Evolutionary conservation across 2,888 invertebrate genomes (phyloP).

Genomic region (Mesopsocus fuscifrons): DNA sequence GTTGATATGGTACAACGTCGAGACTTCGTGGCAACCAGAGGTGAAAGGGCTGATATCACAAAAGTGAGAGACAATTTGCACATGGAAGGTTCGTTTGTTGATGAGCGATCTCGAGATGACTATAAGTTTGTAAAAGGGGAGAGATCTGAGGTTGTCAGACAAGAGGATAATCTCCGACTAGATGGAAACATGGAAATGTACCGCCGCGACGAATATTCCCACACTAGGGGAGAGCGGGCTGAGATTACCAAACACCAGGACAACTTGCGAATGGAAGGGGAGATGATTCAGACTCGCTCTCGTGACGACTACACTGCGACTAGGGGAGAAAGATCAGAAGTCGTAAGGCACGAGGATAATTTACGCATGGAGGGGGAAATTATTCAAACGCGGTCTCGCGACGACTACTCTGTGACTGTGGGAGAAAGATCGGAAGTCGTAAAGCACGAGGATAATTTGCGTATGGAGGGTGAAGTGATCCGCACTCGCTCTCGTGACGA

Average conservation of each 20-base stretch:
- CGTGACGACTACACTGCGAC: neutral
- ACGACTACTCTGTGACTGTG: neutral
- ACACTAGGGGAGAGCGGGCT: neutral
- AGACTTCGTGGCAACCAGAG: slow-evolving; percentile 20
- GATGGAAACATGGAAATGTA: slow-evolving; percentile 23
- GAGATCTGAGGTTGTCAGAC: slow-evolving; percentile 40
- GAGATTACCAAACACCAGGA: slow-evolving; percentile 12
- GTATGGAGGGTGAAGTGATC: slow-evolving; percentile 32
- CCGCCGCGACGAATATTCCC: slow-evolving; percentile 29
- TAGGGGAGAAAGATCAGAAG: slow-evolving; percentile 41
- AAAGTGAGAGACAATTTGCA: slow-evolving; percentile 32
- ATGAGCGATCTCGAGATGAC: slow-evolving; percentile 22
- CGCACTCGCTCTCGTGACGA: neutral
- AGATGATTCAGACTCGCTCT: neutral
- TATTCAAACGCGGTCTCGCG: slow-evolving; percentile 17
- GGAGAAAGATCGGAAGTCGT: slow-evolving; percentile 45
- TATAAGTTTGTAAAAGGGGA: slow-evolving; percentile 34
- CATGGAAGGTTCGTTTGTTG: slow-evolving; percentile 27
- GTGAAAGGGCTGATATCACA: slow-evolving; percentile 24
- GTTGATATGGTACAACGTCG: slow-evolving; percentile 17
- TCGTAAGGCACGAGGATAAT: slow-evolving; percentile 43
- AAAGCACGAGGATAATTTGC: slow-evolving; percentile 32
- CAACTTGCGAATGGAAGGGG: neutral
- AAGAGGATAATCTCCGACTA: slow-evolving; percentile 30
- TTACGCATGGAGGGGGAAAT: slow-evolving; percentile 44